Conservation (phyloP, 2,797 vertebrate species). For the Lagocephalus sceleratus region DNA sequence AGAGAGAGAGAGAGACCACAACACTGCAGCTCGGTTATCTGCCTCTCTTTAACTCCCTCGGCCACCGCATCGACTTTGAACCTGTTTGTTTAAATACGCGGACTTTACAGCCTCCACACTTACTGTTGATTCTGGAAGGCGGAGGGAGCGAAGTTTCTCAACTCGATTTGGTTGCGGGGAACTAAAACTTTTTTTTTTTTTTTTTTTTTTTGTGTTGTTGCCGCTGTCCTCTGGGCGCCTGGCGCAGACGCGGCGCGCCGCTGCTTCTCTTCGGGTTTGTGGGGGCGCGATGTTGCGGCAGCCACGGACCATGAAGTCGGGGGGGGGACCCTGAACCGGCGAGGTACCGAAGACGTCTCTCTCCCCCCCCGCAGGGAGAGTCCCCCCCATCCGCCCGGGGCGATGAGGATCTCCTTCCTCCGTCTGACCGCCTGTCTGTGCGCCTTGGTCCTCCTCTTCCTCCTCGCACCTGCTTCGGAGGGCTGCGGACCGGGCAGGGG, state of each 20-base stretch:
- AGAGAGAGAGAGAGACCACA: conserved; percentile 50
- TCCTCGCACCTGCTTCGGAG: conserved; percentile 84
- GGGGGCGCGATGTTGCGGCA: conserved; percentile 69
- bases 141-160: conserved; percentile 52
- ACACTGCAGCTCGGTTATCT: conserved; percentile 71
- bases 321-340: conserved; percentile 71
- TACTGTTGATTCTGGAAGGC: conserved; percentile 59
- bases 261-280: conserved; percentile 36
- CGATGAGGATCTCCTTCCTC: conserved; percentile 83
- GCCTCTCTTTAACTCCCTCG: conserved; percentile 60
- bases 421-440: conserved; percentile 80
- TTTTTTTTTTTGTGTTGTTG: no score
- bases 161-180: conserved; percentile 18
- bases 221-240: conserved; percentile 45
- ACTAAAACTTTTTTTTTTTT: conserved; percentile 14
- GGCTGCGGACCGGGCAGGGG: conserved; percentile 96
- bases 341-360: conserved; percentile 70
- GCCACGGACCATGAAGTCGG: conserved; percentile 78
- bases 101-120: conserved; percentile 72
- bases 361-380: conserved; percentile 71
- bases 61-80: conserved; percentile 80
- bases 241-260: conserved; percentile 56
- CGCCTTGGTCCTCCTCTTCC: conserved; percentile 81
- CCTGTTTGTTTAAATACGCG: conserved; percentile 82
- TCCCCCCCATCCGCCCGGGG: conserved; percentile 66